Conservation (phyloP, 1,140 invertebrate species). For the Drosophila willistoni region DNA sequence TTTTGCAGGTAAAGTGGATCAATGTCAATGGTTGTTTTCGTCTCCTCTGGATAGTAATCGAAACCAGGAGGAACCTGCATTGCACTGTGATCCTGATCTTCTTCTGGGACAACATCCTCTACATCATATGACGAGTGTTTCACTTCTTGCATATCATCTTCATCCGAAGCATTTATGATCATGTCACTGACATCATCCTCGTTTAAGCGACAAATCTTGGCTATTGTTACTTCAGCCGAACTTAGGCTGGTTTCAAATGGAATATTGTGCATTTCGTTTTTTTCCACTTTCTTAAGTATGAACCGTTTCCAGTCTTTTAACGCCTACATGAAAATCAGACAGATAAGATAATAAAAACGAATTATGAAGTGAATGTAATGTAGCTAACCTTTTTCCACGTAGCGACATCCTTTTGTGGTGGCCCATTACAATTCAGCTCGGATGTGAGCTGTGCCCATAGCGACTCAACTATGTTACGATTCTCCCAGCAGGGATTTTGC, state of each 20-base stretch:
- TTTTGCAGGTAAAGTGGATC: conserved; percentile 63
- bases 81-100: conserved; percentile 48
- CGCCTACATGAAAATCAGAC: conserved; percentile 28
- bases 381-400: conserved; percentile 63
- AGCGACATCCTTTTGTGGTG: conserved; percentile 59
- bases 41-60: conserved; percentile 60
- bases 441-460: conserved; percentile 62
- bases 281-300: conserved; percentile 68
- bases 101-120: conserved; percentile 66
- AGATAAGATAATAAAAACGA: no score
- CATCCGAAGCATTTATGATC: conserved; percentile 64
- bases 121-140: conserved; percentile 54
- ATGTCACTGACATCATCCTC: conserved; percentile 62
- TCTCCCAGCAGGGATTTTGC: conserved; percentile 68
- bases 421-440: conserved; percentile 52
- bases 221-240: conserved; percentile 65
- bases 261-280: conserved; percentile 66
- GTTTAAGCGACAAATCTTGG: conserved; percentile 60
- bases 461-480: conserved; percentile 41
- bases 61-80: conserved; percentile 53
- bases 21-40: conserved; percentile 44
- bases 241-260: conserved; percentile 60
- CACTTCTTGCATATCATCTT: conserved; percentile 62
- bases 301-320: conserved; percentile 73
- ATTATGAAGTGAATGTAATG: neutral